Conservation (phyloP, 1,140 invertebrate species). For the Bombus polaris region DNA sequence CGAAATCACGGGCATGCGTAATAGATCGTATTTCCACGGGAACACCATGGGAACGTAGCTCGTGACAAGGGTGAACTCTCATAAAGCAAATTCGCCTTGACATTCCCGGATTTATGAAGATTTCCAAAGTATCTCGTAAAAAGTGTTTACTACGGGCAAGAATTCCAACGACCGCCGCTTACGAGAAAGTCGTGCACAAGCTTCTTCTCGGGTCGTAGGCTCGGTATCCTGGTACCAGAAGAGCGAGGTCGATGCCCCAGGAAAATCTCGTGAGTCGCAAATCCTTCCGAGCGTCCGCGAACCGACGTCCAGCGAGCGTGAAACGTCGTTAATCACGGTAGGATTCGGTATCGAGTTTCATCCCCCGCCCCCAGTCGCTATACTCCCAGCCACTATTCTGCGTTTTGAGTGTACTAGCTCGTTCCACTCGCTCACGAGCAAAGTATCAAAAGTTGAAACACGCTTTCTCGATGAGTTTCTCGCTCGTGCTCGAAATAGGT, state of each 20-base stretch:
- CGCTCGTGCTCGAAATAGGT: background rate
- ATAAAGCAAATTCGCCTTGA: constrained; percentile 59
- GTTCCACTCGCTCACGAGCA: background rate
- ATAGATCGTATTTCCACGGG: background rate
- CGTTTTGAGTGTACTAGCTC: constrained; percentile 40
- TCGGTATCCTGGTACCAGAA: constrained; percentile 45
- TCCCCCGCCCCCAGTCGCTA: constrained; percentile 62
- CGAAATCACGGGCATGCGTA: constrained; percentile 14
- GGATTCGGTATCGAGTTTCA: constrained; percentile 82
- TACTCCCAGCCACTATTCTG: constrained; percentile 31
- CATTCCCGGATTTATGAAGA: constrained; percentile 63
- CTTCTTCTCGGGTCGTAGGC: constrained; percentile 47
- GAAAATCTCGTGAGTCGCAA: constrained; percentile 78
- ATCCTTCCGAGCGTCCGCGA: constrained; percentile 73
- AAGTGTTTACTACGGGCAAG: constrained; percentile 60
- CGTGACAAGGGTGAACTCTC: constrained; percentile 23
- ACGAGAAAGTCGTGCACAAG: constrained; percentile 64
- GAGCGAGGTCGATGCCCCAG: constrained; percentile 73
- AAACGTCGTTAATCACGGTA: constrained; percentile 80
- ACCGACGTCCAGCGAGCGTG: constrained; percentile 76
- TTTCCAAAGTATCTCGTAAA: constrained; percentile 65
- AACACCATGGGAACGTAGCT: constrained; percentile 29
- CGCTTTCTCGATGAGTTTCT: constrained; percentile 20
- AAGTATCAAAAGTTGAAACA: constrained; percentile 23
- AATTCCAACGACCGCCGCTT: constrained; percentile 57